These are phyloP conservation scores for Hoplostethus mediterraneus DNA, from an alignment of 2,797 vertebrate species.

Conservation along the genomic window DNA sequence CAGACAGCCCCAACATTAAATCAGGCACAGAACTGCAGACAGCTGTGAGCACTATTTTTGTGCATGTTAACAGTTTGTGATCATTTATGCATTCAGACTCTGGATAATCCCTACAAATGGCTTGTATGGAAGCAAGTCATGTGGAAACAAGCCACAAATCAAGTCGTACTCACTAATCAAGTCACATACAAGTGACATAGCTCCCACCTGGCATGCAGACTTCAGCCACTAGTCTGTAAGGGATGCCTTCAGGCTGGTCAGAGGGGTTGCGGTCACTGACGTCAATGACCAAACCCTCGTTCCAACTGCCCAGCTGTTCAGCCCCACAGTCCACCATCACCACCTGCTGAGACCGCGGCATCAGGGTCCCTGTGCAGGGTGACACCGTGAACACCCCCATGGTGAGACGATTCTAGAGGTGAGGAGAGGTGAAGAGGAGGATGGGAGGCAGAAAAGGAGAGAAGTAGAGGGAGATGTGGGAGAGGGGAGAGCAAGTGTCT, in stretches of 20 bases:
- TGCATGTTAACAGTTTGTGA: not conserved
- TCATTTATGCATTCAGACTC: too few relatives aligned
- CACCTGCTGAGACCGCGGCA: slow-evolving; percentile 80
- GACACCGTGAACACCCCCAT: slow-evolving; percentile 88
- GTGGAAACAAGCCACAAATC: not conserved
- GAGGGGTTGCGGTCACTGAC: slow-evolving; percentile 86
- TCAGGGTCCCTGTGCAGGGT: slow-evolving; percentile 84
- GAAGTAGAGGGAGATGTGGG: too few relatives aligned
- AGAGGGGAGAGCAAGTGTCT: too few relatives aligned
- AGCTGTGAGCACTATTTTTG: not conserved
- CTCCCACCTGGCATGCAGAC: slow-evolving; percentile 89
- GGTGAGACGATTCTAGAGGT: slow-evolving; percentile 80
- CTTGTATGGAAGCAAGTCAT: not conserved
- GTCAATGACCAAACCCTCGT: slow-evolving; percentile 87
- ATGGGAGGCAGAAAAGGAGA: not conserved
- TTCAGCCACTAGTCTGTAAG: slow-evolving; percentile 86
- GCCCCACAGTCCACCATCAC: slow-evolving; percentile 89
- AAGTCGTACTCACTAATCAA: not conserved
- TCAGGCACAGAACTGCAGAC: not conserved
- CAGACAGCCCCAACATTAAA: too few relatives aligned
- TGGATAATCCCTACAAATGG: not conserved
- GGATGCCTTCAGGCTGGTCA: slow-evolving; percentile 86
- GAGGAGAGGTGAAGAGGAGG: not conserved
- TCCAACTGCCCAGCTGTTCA: slow-evolving; percentile 86
- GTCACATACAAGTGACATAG: not conserved